These are phyloP conservation scores for Drosophila murphyi DNA, from an alignment of 1,140 invertebrate species.

Conservation along the genomic window DNA sequence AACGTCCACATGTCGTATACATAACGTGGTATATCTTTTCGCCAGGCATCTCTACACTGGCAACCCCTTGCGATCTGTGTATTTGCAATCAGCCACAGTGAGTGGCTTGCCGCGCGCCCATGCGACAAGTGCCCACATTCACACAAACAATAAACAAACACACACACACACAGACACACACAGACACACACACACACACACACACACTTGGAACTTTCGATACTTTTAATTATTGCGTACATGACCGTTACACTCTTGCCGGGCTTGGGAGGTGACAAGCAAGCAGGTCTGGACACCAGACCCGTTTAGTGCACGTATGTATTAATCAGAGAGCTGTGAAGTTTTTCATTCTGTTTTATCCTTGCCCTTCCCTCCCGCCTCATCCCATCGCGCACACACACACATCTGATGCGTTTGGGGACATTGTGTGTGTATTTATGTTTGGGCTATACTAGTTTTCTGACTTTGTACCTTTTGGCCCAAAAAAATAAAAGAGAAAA, in stretches of 20 bases:
- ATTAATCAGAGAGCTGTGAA: constrained; percentile 73
- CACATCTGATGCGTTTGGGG: background rate
- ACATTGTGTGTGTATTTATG: constrained; percentile 3
- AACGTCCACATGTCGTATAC: constrained; percentile 73
- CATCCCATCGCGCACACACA: background rate
- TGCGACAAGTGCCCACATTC: constrained; percentile 71
- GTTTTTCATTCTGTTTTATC: constrained; percentile 52
- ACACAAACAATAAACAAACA: constrained; percentile 21
- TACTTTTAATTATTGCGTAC: constrained; percentile 83
- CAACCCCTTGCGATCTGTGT: constrained; percentile 44
- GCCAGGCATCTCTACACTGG: constrained; percentile 19
- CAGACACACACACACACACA: background rate
- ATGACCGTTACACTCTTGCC: constrained; percentile 77
- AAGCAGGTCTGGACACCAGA: constrained; percentile 14
- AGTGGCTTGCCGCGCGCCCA: constrained; percentile 66
- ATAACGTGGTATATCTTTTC: constrained; percentile 73
- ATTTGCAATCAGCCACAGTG: constrained; percentile 74
- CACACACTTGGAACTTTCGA: constrained; percentile 67
- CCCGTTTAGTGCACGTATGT: constrained; percentile 74
- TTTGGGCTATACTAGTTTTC: constrained; percentile 44
- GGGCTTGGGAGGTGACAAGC: constrained; percentile 67
- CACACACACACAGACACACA: constrained; percentile 26
- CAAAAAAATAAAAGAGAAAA: constrained; percentile 25
- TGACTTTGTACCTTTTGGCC: constrained; percentile 40
- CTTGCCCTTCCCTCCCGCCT: background rate